phyloP scores from a whole-genome alignment of 2,797 vertebrate species.

The Meda fulgida region DNA sequence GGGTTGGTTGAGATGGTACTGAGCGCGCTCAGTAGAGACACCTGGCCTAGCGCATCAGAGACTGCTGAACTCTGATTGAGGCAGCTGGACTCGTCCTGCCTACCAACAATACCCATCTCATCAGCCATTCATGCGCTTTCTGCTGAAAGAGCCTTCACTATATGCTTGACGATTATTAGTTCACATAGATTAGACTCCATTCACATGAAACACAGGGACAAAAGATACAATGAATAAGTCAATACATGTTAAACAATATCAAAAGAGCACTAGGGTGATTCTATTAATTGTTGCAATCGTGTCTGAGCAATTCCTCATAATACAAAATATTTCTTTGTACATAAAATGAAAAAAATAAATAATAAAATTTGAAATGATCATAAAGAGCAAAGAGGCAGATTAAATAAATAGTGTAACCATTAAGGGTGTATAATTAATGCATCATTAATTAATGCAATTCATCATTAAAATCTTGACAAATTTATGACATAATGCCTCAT shows the following conservation, averaged over 20 bases:
- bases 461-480: not conserved
- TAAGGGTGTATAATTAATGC: not conserved
- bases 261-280: not conserved
- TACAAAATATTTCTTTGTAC: not conserved
- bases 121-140: conserved; percentile 63
- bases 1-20: conserved; percentile 60
- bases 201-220: conserved; percentile 4
- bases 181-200: not conserved
- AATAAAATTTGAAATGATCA: not conserved
- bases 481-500: not conserved
- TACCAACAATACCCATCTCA: conserved; percentile 71
- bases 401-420: not conserved
- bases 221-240: not conserved
- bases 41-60: conserved; percentile 32
- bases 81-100: conserved; percentile 64
- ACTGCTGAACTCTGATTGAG: conserved; percentile 54
- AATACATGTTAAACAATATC: conserved; percentile 10
- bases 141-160: conserved; percentile 46
- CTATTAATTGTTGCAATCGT: not conserved
- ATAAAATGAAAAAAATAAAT: not conserved
- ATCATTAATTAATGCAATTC: not conserved
- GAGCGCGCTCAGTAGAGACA: conserved; percentile 47
- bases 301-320: not conserved
- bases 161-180: not conserved
- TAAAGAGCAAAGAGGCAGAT: not conserved